These are phyloP conservation scores for Caenorhabditis auriculariae DNA, from an alignment of 2,888 invertebrate species.

Conservation along the genomic window DNA sequence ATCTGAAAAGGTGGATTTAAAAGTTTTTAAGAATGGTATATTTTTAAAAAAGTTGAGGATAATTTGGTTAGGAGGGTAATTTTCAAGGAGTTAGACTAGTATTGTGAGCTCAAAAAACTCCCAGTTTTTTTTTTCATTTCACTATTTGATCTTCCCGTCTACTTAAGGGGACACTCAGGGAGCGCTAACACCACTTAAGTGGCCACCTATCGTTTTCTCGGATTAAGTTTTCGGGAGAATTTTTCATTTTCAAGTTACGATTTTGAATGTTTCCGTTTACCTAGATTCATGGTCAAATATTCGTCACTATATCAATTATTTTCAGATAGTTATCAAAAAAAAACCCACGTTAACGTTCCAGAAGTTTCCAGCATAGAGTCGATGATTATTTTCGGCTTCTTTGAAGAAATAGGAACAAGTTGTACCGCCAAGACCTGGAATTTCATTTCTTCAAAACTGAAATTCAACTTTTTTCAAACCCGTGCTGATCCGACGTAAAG, in stretches of 20 bases:
- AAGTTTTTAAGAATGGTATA: not conserved
- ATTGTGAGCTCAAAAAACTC: too few species aligned
- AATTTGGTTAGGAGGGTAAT: not conserved
- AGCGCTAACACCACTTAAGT: too few species aligned
- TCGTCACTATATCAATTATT: too few species aligned
- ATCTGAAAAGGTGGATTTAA: constrained; percentile 1
- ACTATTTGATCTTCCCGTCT: too few species aligned
- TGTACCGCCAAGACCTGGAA: constrained; percentile 45
- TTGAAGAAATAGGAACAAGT: constrained; percentile 59
- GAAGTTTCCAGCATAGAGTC: constrained; percentile 58
- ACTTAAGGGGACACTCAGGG: too few species aligned
- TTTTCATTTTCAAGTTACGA: too few species aligned
- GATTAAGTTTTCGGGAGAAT: too few species aligned
- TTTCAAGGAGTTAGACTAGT: too few species aligned
- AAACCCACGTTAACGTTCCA: constrained; percentile 36
- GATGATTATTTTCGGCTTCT: constrained; percentile 47
- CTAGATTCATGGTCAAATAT: too few species aligned
- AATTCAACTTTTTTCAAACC: constrained; percentile 6
- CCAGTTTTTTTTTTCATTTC: too few species aligned
- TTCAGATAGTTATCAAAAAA: constrained; percentile 6
- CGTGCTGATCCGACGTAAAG: constrained; percentile 39
- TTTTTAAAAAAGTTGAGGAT: not conserved
- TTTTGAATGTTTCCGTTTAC: too few species aligned
- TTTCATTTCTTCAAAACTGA: constrained; percentile 1
- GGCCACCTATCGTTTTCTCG: too few species aligned